These are phyloP conservation scores for Oceanodroma leucorhoa DNA, from an alignment of 2,797 vertebrate genomes.

Conservation along the genomic window DNA sequence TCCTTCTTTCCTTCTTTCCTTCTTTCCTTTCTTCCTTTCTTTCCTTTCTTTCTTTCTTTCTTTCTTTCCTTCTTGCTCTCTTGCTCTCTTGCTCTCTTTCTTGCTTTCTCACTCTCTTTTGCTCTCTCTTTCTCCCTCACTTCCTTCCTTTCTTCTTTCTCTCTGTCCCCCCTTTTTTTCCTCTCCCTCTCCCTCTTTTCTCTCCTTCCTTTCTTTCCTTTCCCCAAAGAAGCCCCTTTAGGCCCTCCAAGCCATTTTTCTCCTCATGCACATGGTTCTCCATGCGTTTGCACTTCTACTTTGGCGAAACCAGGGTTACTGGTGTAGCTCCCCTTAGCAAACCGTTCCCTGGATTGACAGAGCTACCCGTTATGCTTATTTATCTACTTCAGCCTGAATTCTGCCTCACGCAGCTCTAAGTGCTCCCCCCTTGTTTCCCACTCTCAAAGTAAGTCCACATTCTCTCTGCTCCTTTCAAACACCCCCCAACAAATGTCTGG, in stretches of 20 bases:
- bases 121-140: too few species aligned
- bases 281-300: accelerated
- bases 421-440: not conserved
- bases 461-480: not conserved
- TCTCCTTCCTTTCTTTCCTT: not conserved
- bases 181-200: not conserved
- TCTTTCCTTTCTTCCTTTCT: too few species aligned
- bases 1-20: not conserved
- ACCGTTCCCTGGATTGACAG: not conserved
- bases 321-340: not conserved
- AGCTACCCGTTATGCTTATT: not conserved
- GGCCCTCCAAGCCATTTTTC: not conserved
- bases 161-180: too few species aligned
- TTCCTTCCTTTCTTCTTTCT: accelerated
- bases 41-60: not conserved
- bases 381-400: not conserved
- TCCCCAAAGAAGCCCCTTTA: not conserved
- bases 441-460: not conserved
- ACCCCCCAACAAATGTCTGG: accelerated
- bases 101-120: too few species aligned
- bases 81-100: too few species aligned
- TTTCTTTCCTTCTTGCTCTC: not conserved
- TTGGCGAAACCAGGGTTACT: not conserved
- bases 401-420: not conserved
- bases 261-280: not conserved